A percentile compares a stretch with the other conserved stretches of the same genome.
phyloP scores from a whole-genome alignment of 2,113 vertebrate species.

The Petromus typicus region DNA sequence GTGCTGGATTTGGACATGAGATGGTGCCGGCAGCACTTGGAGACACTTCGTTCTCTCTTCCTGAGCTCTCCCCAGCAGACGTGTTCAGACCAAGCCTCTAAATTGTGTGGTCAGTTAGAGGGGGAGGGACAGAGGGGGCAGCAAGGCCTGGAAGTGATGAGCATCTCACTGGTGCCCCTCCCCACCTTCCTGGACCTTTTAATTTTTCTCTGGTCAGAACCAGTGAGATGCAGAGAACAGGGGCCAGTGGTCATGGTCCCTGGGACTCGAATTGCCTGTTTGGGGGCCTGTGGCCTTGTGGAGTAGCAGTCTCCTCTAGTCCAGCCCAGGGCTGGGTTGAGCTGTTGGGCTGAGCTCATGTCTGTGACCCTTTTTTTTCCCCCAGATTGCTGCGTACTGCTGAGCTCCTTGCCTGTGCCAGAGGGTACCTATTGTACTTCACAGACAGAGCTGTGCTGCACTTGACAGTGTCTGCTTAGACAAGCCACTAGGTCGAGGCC shows the following conservation, averaged over 20 bases:
- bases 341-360: not conserved
- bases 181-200: not conserved
- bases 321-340: not conserved
- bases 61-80: not conserved
- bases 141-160: not conserved
- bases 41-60: not conserved
- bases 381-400: not conserved
- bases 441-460: accelerated
- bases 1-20: slow-evolving; percentile 76
- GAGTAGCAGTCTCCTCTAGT: too few relatives aligned
- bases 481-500: accelerated
- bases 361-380: accelerated
- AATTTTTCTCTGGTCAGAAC: accelerated
- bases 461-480: too few relatives aligned
- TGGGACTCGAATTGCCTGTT: accelerated
- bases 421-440: not conserved
- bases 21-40: slow-evolving; percentile 83
- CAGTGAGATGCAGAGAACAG: not conserved
- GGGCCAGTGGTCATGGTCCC: not conserved
- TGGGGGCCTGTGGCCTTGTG: not conserved
- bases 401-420: not conserved
- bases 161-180: too few relatives aligned
- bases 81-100: not conserved
- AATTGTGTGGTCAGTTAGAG: not conserved
- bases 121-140: accelerated